Base-by-base conservation (phyloP, 2,888 invertebrate species). In the Platypus cylindrus region DNA sequence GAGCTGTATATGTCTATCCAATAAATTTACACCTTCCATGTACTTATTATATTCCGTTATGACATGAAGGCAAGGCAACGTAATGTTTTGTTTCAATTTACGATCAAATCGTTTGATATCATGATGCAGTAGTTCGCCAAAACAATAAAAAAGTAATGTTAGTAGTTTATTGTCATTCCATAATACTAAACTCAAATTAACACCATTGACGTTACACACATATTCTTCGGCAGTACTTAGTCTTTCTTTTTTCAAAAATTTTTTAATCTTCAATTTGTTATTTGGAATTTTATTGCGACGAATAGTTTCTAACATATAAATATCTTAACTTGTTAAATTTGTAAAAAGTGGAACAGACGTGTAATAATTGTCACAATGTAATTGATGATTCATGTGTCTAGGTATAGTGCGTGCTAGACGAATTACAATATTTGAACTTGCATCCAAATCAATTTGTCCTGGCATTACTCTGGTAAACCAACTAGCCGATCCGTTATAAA, bases 391-490 rank as follows among this genome's bases (percentile, higher is more conserved):
- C 26, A 26, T 12, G 12, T 24, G n/a, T 24, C 12, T 24, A 11
- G 24, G 24, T 24, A 24, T 24, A 12, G 12, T 24, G n/a, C 24
- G n/a, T 24, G n/a, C 9, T 24, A 59, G 43, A n/a, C 56, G 44
- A 9, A 57, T 46, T 8, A 58, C 53, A 18, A 54, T 43, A 46
- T 55, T 58, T 32, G 44, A 44, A 45, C 45, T 46, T 26, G 52
- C 48, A 16, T 54, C 57, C 26, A 58, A 35, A 40, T 58, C 45
- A 22, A 33, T 31, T 32, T 31, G 50, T 46, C 9, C 24, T 30
- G 9, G 1, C 7, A 5, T 34, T 28, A 7, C 12, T 18, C 15
- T 17, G 13, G 2, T n/a, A n/a, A n/a, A n/a, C n/a, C n/a, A n/a
- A n/a, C n/a, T n/a, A n/a, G n/a, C n/a, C n/a, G n/a, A n/a, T 36